phyloP scores from a whole-genome alignment of 2,888 invertebrate species.

The Sycophila texana region DNA sequence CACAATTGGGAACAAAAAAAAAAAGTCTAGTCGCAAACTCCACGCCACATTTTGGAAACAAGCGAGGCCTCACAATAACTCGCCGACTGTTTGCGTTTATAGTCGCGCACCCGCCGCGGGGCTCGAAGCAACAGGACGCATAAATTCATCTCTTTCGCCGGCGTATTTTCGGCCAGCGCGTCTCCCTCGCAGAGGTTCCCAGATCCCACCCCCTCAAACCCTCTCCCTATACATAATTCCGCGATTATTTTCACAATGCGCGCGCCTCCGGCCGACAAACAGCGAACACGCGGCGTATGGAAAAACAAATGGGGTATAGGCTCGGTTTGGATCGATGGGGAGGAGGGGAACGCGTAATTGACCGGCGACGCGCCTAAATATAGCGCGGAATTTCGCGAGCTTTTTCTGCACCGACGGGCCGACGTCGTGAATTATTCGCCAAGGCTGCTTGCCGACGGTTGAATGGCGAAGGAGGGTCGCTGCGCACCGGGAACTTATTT shows the following conservation, averaged over 20 bases:
- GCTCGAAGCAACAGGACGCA: conserved; percentile 19
- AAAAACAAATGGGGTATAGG: no score
- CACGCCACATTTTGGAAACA: neutral
- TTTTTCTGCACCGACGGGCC: no score
- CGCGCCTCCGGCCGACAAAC: neutral
- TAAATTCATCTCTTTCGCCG: conserved; percentile 9
- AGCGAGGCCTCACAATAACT: neutral
- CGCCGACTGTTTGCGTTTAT: neutral
- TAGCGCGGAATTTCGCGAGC: no score
- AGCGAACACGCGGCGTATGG: no score
- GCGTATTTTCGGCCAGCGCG: conserved; percentile 23
- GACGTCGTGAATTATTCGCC: no score
- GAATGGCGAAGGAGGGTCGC: no score
- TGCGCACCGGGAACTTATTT: no score
- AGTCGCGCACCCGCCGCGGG: neutral
- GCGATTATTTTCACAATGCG: conserved; percentile 30
- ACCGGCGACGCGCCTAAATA: no score
- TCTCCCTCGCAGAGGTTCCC: neutral
- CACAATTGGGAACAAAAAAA: no score
- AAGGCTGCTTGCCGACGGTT: no score
- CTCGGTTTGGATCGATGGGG: no score
- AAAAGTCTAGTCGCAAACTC: neutral
- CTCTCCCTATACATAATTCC: neutral
- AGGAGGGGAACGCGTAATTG: no score
- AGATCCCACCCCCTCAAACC: neutral